These are phyloP conservation scores for Meteorus colon DNA, from an alignment of 2,888 invertebrate species.

Conservation along the genomic window DNA sequence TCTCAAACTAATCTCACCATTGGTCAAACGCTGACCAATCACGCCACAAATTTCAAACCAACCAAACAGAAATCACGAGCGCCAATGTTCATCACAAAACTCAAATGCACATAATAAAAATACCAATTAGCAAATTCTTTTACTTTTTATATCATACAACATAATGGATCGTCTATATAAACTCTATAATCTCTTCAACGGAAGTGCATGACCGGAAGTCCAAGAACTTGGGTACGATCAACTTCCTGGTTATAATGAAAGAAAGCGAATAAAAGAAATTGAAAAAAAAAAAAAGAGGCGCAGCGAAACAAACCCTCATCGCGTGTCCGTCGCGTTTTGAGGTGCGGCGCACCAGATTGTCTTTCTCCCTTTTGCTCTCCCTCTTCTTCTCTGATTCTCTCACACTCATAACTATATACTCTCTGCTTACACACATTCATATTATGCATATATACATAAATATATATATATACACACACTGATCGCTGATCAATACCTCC, in stretches of 20 bases:
- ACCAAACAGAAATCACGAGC: no score
- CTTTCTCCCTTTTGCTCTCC: background rate
- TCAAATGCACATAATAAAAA: no score
- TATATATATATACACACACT: constrained; percentile 47
- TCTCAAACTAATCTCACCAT: no score
- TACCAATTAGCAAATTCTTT: no score
- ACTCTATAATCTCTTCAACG: background rate
- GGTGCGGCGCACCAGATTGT: constrained; percentile 1
- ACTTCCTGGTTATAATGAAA: background rate
- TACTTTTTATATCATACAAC: no score
- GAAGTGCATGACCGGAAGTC: constrained; percentile 1
- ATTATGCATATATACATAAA: background rate
- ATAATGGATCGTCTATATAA: no score
- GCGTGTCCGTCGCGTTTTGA: constrained; percentile 2
- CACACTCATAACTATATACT: background rate
- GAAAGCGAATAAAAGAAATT: background rate
- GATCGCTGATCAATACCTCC: constrained; percentile 62
- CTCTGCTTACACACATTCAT: background rate
- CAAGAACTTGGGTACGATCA: background rate
- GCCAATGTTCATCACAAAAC: no score
- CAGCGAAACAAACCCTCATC: background rate
- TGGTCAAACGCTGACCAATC: no score
- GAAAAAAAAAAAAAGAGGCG: background rate
- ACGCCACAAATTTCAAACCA: no score
- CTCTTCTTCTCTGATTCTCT: background rate